These are phyloP conservation scores for Hedychridium roseum DNA, from an alignment of 2,888 invertebrate genomes.

Conservation along the genomic window DNA sequence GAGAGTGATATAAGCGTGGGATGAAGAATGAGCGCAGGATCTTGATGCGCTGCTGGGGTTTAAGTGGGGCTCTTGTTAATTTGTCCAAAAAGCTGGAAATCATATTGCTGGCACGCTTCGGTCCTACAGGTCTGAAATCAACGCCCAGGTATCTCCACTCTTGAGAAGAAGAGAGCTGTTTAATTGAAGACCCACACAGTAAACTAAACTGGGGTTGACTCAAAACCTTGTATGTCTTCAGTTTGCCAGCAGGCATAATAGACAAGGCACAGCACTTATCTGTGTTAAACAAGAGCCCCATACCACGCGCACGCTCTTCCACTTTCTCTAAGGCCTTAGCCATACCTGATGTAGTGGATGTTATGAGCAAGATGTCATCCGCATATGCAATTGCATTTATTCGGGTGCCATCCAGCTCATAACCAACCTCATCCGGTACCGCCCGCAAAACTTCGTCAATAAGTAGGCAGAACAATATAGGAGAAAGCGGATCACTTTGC, in stretches of 20 bases:
- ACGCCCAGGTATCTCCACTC: conserved; percentile 46
- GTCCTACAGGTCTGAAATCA: conserved; percentile 45
- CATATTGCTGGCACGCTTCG: conserved; percentile 32
- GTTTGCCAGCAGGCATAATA: conserved; percentile 41
- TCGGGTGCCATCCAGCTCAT: conserved; percentile 17
- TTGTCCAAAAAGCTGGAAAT: conserved; percentile 23
- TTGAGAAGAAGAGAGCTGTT: neutral
- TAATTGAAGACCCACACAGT: neutral
- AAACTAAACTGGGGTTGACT: neutral
- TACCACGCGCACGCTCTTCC: neutral
- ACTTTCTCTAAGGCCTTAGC: conserved; percentile 35
- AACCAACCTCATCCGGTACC: too few species aligned
- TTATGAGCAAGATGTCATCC: conserved; percentile 54
- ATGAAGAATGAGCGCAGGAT: conserved; percentile 53
- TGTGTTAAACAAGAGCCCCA: conserved; percentile 15
- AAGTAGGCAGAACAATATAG: conserved; percentile 20
- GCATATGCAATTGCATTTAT: conserved; percentile 55
- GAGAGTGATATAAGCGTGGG: conserved; percentile 52
- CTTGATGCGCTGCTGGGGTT: conserved; percentile 57
- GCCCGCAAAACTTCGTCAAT: conserved; percentile 10
- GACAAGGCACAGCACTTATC: conserved; percentile 46
- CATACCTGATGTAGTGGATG: conserved; percentile 46
- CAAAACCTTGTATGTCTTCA: neutral
- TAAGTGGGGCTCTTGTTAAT: conserved; percentile 55
- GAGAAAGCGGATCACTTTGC: conserved; percentile 26